Percentiles rank a stretch among this genome's conserved stretches.
These are phyloP conservation scores for Lepidostoma basale DNA, from an alignment of 1,140 invertebrate species.

Conservation along the genomic window DNA sequence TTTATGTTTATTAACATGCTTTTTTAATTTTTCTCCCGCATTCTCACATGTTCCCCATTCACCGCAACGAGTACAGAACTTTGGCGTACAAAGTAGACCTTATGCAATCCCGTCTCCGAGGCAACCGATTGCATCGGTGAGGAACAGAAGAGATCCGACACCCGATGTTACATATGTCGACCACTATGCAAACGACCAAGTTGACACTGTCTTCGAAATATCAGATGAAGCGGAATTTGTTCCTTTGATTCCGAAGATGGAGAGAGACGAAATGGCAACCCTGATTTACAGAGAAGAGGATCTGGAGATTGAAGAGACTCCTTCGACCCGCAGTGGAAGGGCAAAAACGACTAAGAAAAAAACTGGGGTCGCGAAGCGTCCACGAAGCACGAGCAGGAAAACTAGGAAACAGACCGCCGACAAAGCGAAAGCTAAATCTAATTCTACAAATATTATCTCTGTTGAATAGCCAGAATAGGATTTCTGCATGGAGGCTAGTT, in stretches of 20 bases:
- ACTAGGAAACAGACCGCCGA: constrained; percentile 7
- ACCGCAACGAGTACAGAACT: constrained; percentile 11
- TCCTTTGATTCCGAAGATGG: constrained; percentile 5
- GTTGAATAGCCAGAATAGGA: too few species aligned
- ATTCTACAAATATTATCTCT: neutral
- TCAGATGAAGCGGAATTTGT: constrained; percentile 29
- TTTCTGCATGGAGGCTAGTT: too few species aligned
- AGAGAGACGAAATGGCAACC: constrained; percentile 8
- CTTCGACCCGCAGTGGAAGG: neutral
- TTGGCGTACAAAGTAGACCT: neutral
- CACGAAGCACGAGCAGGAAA: constrained; percentile 25
- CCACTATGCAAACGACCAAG: neutral
- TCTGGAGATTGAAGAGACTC: constrained; percentile 8
- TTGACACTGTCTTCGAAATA: constrained; percentile 1
- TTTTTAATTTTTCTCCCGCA: constrained; percentile 55
- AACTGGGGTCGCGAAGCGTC: constrained; percentile 7
- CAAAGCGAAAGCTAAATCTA: neutral
- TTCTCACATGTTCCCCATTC: constrained; percentile 41
- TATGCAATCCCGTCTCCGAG: constrained; percentile 38
- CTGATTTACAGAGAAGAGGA: constrained; percentile 3
- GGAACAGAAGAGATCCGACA: constrained; percentile 4
- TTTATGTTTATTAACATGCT: constrained; percentile 65
- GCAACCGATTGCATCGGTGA: constrained; percentile 25
- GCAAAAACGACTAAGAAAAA: constrained; percentile 5
- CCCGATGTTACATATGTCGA: constrained; percentile 4